Evolutionary conservation across 2,888 invertebrate species (phyloP).

Genomic region (Bhutanitis thaidina): DNA sequence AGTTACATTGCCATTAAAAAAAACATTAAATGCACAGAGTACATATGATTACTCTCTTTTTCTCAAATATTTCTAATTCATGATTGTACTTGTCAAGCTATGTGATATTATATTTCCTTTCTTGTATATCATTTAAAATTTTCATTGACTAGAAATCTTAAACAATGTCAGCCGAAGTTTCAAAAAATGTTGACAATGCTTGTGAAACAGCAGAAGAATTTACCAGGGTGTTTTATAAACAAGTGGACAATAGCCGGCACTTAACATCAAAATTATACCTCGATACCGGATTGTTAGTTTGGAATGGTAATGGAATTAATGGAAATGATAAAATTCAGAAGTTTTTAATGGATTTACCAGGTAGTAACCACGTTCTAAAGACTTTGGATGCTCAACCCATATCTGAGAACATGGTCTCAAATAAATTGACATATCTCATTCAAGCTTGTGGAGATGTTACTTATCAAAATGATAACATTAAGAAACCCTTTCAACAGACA

Average conservation of each 20-base stretch:
- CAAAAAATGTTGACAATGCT: constrained; percentile 87
- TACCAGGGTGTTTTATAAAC: constrained; percentile 92
- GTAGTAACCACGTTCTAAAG: constrained; percentile 86
- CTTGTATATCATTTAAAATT: neutral
- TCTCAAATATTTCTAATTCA: too few species aligned
- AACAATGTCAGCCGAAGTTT: constrained; percentile 71
- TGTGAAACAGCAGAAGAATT: constrained; percentile 94
- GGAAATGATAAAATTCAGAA: constrained; percentile 92
- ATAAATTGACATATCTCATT: constrained; percentile 90
- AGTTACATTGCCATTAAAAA: too few species aligned
- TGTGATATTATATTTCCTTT: neutral
- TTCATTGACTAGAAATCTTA: neutral
- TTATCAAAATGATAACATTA: constrained; percentile 79
- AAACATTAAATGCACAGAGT: too few species aligned
- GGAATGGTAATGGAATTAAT: constrained; percentile 94
- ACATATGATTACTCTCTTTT: too few species aligned
- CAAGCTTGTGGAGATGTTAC: constrained; percentile 91
- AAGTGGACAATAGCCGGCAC: constrained; percentile 92
- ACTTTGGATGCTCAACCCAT: constrained; percentile 95
- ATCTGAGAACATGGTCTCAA: constrained; percentile 85
- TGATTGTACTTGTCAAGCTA: too few species aligned
- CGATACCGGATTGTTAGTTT: constrained; percentile 90
- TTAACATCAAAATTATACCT: constrained; percentile 90
- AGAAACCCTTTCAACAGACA: constrained; percentile 89
- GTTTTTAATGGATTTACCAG: constrained; percentile 90